Evolutionary conservation across 1,140 invertebrate genomes (phyloP).

Genomic region (Caenorhabditis brenneri): DNA sequence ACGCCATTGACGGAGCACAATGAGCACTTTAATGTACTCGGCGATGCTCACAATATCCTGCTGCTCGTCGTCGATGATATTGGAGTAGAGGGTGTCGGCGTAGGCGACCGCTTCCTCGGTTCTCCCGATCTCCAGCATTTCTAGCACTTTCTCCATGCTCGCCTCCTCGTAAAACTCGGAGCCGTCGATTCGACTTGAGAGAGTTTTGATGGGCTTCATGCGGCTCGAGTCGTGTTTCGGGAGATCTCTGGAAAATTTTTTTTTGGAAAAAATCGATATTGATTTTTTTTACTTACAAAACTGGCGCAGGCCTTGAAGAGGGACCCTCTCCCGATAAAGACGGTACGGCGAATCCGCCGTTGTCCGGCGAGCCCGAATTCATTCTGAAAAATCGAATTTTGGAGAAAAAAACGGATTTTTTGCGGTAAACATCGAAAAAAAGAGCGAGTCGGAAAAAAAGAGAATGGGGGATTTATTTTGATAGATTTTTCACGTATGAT

Average conservation of each 20-base stretch:
- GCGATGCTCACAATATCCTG: not conserved
- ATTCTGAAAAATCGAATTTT: not conserved
- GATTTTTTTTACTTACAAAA: not conserved
- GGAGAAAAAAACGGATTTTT: not conserved
- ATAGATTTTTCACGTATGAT: no score
- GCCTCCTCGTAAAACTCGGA: constrained; percentile 3
- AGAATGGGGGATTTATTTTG: no score
- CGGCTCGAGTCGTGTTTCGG: constrained; percentile 4
- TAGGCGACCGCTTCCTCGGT: not conserved
- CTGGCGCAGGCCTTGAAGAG: not conserved
- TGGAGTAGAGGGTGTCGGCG: not conserved
- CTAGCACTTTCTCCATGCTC: constrained; percentile 28
- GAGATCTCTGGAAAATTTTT: not conserved
- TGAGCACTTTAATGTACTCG: constrained; percentile 1
- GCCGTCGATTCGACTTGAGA: constrained; percentile 3
- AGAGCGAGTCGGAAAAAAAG: no score
- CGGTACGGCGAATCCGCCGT: not conserved
- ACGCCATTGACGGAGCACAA: constrained; percentile 6
- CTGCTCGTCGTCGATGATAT: not conserved
- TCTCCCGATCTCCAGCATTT: constrained; percentile 2
- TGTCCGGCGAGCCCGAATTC: not conserved
- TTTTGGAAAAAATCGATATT: no score
- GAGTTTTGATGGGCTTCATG: not conserved
- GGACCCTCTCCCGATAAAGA: not conserved
- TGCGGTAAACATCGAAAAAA: no score